phyloP scores from a whole-genome alignment of 2,113 vertebrate genomes.

The Hemichromis elongatus region DNA sequence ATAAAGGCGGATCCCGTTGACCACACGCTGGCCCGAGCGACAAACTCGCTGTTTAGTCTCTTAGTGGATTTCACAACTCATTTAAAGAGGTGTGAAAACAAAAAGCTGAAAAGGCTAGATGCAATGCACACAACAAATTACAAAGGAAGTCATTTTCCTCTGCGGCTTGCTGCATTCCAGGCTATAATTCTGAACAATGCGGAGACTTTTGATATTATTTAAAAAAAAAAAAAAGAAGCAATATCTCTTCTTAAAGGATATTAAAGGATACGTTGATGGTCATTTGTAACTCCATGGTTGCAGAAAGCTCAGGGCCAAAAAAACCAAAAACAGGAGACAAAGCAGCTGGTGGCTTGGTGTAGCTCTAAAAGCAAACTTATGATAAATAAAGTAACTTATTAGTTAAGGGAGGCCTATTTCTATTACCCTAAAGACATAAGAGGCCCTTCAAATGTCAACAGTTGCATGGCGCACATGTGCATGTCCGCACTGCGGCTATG shows the following conservation, averaged over 20 bases:
- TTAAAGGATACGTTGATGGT: not conserved
- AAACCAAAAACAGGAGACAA: not conserved
- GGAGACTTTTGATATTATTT: slow-evolving; percentile 1
- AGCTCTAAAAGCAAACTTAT: not conserved
- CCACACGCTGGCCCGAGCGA: not conserved
- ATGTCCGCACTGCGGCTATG: slow-evolving; percentile 1
- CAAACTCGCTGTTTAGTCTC: slow-evolving; percentile 1
- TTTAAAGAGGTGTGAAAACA: slow-evolving; percentile 34
- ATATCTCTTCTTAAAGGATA: not conserved
- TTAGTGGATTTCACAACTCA: slow-evolving; percentile 42
- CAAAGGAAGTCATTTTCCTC: slow-evolving; percentile 1
- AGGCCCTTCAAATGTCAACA: not conserved
- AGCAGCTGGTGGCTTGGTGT: not conserved
- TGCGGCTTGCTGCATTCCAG: not conserved
- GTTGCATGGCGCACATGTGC: not conserved
- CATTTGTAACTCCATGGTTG: slow-evolving; percentile 3
- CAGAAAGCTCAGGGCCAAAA: slow-evolving; percentile 1
- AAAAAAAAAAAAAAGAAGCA: slow-evolving; percentile 2
- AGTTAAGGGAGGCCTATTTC: not conserved
- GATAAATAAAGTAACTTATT: slow-evolving; percentile 1
- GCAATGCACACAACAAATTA: slow-evolving; percentile 13
- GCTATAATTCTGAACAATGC: slow-evolving; percentile 16
- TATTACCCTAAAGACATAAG: not conserved
- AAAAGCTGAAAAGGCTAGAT: slow-evolving; percentile 8
- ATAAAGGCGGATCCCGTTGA: slow-evolving; percentile 2